Base-by-base conservation (phyloP, 2,113 vertebrate genomes). In the Polypterus senegalus region DNA sequence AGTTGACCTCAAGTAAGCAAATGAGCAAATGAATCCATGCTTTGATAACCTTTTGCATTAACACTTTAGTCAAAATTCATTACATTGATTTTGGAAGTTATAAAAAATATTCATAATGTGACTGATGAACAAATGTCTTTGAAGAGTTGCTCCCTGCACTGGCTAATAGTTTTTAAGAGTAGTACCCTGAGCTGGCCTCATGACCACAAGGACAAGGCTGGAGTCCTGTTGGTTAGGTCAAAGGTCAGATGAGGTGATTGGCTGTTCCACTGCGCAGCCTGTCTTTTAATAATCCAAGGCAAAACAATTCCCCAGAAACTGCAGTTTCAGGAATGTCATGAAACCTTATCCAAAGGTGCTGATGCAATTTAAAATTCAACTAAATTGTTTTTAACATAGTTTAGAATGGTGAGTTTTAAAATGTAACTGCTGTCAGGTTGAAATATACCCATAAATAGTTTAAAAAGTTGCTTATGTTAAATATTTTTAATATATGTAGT, bases 201-300 rank as follows among this genome's bases (percentile, higher is more conserved):
- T 58, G 0, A 0, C 66, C 65, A 64, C 59, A 62, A 54, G 67
- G 47, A 48, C 44, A 64, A 70, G 62, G 47, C 64, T 43, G 49
- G 59, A 46, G 54, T 74, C 72, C 63, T 4, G 3, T 58, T 60
- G 67, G 71, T 46, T 62, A 71, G 47, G 70, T 75, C 53, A 68
- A 61, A 63, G 67, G 72, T 78, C 67, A 66, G 48, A 65, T 61
- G 62, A 65, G 7, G 11, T 65, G 65, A 4, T 64, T 77, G 53
- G 54, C 47, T 61, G 47, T 62, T 54, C 48, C 46, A 56, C 58
- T 71, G 61, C 58, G 58, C 60, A 70, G 62, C 61, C 60, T 57
- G 27, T 49, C 49, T 56, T 74, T 2, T 61, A 67, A 70, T 65
- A 74, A 65, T 27, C 48, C 63, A 57, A 46, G 65, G 54, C 10